phyloP scores from a whole-genome alignment of 2,797 vertebrate genomes.

The Chiloscyllium punctatum region DNA sequence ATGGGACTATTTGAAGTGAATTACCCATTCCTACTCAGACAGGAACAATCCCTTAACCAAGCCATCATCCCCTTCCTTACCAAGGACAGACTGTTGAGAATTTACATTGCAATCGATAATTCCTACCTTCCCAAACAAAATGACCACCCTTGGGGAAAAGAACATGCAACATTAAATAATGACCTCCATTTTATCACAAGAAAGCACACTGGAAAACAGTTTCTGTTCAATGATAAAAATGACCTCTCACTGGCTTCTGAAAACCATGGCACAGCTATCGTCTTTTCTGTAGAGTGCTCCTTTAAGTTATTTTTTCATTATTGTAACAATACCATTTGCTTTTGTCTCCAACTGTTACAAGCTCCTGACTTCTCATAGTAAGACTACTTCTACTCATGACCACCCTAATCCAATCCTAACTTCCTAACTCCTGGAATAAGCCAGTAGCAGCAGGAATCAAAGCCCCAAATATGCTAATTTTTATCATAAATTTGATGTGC shows the following conservation, averaged over 20 bases:
- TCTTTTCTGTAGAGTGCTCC: background rate
- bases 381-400: background rate
- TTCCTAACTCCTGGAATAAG: background rate
- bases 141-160: background rate
- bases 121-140: background rate
- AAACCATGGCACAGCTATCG: background rate
- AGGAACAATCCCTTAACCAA: background rate
- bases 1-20: background rate
- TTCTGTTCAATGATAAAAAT: background rate
- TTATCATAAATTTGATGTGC: background rate
- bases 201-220: background rate
- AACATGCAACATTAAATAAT: background rate
- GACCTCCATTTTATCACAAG: background rate
- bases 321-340: background rate
- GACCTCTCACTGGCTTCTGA: background rate
- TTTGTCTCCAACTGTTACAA: background rate
- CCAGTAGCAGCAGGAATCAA: background rate
- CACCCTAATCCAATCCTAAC: too few species aligned
- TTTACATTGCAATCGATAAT: too few species aligned
- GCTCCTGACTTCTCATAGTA: background rate
- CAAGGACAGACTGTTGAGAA: background rate
- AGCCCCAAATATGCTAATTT: background rate
- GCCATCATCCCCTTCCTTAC: background rate
- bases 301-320: background rate
- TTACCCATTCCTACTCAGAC: background rate